Base-by-base conservation (phyloP, 2,888 invertebrate genomes). In the Lasioglossum calceatum region DNA sequence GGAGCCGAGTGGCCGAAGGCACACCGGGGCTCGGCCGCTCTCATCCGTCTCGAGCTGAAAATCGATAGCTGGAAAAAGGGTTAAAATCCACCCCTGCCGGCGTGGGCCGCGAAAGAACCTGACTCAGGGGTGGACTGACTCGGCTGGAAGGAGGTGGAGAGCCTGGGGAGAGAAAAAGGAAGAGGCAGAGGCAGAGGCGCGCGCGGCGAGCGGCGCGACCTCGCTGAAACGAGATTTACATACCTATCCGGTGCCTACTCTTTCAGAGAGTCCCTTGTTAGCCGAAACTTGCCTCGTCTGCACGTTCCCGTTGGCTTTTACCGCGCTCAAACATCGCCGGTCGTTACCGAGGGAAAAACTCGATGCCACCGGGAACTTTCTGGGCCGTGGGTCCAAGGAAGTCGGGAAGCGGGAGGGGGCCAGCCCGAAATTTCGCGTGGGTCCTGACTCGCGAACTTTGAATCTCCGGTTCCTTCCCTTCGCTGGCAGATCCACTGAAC, bases 11-110 rank as follows among this genome's bases (percentile, higher is more conserved):
- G 93, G 94, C 93, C 93, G 91, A 94, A 94, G 93, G 93, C 92
- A 92, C 91, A 92, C 89, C 89, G 92, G 58, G 91, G 91, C 91
- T 81, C 87, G 78, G 82, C 85, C 85, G 84, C 91, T 89, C 90
- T 89, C 90, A 91, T 92, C 91, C 92, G 93, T 94, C 94, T 94
- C 93, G 92, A 92, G 94, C 93, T 94, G 93, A 93, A 94, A 94
- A 94, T 94, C 94, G 94, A 94, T 94, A 94, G 92, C 92, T 92
- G 93, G 93, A 93, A 94, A 94, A 94, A 94, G 94, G 94, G 94
- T 94, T 94, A 94, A 94, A 94, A 94, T 92, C 92, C 84, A 89
- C 93, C 92, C 91, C 92, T 91, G 89, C 89, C 87, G 90, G 82
- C 79, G 82, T 81, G 82, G 87, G 87, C 88, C 90, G 84, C 91